Base-by-base conservation (phyloP, 64 coral and sea anemone genomes). In the Montipora cactus region DNA sequence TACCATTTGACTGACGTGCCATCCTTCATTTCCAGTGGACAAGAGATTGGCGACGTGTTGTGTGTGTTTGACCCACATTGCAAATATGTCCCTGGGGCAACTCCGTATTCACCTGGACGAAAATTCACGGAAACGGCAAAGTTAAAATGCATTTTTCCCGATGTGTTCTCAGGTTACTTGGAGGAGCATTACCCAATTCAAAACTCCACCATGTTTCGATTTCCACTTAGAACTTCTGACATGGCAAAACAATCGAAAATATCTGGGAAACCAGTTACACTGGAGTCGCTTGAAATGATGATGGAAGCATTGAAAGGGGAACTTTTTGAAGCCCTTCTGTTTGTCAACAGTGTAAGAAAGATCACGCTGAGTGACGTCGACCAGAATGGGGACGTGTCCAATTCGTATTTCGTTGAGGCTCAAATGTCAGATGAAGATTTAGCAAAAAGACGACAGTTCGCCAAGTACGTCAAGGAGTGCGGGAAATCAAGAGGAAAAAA, bases 1-100 rank as follows among this genome's bases (percentile, higher is more conserved):
- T 98, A 98, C 84, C 97, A 95, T 89, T 81, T 98, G 77, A 98
- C 97, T 0, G 97, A 98, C 76, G 91, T 73, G 7, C 97, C 97
- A 7, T 83, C 88, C 1, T 98, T 98, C 11, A 59, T 93, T 23
- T 93, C 96, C 0, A 91, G 93, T 69, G 88, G 95, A 3, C 47
- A 51, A 1, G 95, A 97, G 49, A 91, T 94, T 84, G 94, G 91
- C 6, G 94, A 95, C 51, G 59, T 95, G 19, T 73, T 95, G 70
- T 98, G 94, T 59, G 89, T 93, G 19, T 98, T 93, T 74, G 97
- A 98, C 50, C 97, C 97, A 2, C 79, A 91, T 46, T 57, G 71
- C 23, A 87, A 77, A 19, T 95, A 88, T 74, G 94, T 93, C 2
- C 94, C 97, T 13, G 81, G 83, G 47, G 92, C 88, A 87, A 91